Evolutionary conservation across 2,797 vertebrate genomes (phyloP).

Genomic region (Arrhamphus sclerolepis): DNA sequence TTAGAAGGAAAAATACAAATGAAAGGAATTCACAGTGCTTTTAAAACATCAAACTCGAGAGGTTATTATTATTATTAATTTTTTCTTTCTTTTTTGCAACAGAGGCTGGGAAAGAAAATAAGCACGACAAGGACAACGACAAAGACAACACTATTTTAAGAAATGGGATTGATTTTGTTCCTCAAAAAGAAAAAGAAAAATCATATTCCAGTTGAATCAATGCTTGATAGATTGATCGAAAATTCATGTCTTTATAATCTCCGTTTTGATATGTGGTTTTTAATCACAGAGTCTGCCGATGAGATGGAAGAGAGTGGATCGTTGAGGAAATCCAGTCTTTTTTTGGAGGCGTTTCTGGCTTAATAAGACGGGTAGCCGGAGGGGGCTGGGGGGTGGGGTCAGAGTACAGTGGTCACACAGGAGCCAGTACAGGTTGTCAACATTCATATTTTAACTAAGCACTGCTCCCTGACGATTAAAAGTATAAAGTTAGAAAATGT

Average conservation of each 20-base stretch:
- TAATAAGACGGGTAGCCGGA: slow-evolving; percentile 44
- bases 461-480: slow-evolving; percentile 86
- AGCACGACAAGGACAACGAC: slow-evolving; percentile 41
- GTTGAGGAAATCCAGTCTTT: slow-evolving; percentile 36
- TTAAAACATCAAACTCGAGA: slow-evolving; percentile 89
- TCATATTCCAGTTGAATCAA: slow-evolving; percentile 77
- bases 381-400: slow-evolving; percentile 18
- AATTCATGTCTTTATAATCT: slow-evolving; percentile 93
- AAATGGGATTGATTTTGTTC: slow-evolving; percentile 83
- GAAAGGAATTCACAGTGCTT: slow-evolving; percentile 87
- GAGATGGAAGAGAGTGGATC: slow-evolving; percentile 78
- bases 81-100: slow-evolving; percentile 89
- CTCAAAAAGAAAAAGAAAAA: slow-evolving; percentile 47
- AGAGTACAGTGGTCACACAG: slow-evolving; percentile 55
- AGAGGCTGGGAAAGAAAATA: slow-evolving; percentile 77
- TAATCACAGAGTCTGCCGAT: slow-evolving; percentile 81
- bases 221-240: slow-evolving; percentile 88
- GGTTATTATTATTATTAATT: slow-evolving; percentile 79
- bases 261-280: slow-evolving; percentile 87
- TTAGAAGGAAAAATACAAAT: slow-evolving; percentile 61
- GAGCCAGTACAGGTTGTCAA: slow-evolving; percentile 75
- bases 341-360: slow-evolving; percentile 73
- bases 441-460: slow-evolving; percentile 84
- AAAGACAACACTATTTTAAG: slow-evolving; percentile 67
- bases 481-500: slow-evolving; percentile 64